These are phyloP conservation scores for Brachyrhaphis roseni DNA, from an alignment of 2,797 vertebrate species.

Conservation along the genomic window DNA sequence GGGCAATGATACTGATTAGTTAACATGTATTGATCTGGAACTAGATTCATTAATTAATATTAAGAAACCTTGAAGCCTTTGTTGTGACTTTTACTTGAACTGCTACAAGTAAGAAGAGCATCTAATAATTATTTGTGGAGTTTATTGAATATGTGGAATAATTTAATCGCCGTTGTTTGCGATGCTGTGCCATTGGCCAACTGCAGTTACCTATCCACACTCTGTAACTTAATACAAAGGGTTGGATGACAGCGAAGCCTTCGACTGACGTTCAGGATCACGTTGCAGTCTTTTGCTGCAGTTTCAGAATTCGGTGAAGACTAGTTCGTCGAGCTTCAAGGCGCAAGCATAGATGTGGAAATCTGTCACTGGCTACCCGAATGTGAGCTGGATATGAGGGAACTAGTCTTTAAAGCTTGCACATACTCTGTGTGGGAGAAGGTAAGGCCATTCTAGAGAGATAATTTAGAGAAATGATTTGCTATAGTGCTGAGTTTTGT, in stretches of 20 bases:
- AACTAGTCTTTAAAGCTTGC: slow-evolving; percentile 80
- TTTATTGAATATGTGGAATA: neutral
- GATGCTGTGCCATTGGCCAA: slow-evolving; percentile 45
- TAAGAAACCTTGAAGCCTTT: neutral
- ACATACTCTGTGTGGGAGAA: slow-evolving; percentile 83
- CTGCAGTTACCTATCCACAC: slow-evolving; percentile 40
- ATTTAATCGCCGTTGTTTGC: slow-evolving; percentile 44
- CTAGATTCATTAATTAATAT: too few relatives aligned
- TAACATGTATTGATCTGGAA: neutral
- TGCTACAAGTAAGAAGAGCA: neutral
- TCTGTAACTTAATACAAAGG: slow-evolving; percentile 77
- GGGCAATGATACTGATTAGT: neutral
- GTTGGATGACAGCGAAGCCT: slow-evolving; percentile 70
- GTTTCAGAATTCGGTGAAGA: slow-evolving; percentile 50
- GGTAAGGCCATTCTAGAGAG: slow-evolving; percentile 68
- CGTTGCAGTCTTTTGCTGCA: slow-evolving; percentile 69
- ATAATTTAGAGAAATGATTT: neutral
- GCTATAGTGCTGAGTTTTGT: neutral
- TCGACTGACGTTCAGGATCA: slow-evolving; percentile 67
- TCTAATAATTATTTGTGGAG: neutral
- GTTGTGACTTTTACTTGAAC: neutral
- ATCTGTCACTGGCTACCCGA: slow-evolving; percentile 17
- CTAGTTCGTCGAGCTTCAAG: slow-evolving; percentile 14
- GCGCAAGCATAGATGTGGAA: slow-evolving; percentile 27
- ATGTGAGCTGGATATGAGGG: slow-evolving; percentile 78